These are phyloP conservation scores for Scolopax rusticola DNA, from an alignment of 2,797 vertebrate species.

Conservation along the genomic window DNA sequence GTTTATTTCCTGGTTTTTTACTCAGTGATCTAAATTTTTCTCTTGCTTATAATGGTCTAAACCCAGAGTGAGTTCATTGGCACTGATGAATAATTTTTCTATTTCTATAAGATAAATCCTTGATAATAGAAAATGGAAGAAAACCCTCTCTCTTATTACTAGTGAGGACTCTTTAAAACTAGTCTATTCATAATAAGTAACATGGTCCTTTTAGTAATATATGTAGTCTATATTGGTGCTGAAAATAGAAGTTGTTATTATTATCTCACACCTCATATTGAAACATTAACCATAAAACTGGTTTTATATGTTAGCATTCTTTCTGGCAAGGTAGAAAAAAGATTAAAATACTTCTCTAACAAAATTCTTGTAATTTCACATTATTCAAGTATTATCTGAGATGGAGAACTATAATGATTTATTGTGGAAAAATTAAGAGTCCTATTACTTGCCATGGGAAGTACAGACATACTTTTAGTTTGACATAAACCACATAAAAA, in stretches of 20 bases:
- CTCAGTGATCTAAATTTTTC: not conserved
- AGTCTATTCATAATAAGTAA: not conserved
- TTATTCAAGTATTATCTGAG: not conserved
- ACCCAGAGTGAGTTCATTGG: not conserved
- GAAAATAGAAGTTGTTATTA: conserved; percentile 25
- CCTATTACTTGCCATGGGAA: conserved; percentile 15
- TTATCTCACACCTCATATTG: not conserved
- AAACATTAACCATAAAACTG: conserved; percentile 21
- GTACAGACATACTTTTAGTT: conserved; percentile 18
- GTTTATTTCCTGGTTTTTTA: not conserved
- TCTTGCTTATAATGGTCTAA: not conserved
- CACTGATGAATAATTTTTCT: not conserved
- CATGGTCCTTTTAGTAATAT: not conserved
- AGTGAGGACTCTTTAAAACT: not conserved
- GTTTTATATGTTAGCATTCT: conserved; percentile 19
- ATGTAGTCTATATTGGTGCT: not conserved
- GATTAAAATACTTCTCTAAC: conserved; percentile 5
- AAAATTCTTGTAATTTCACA: conserved; percentile 18
- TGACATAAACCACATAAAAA: conserved; percentile 64
- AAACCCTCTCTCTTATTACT: not conserved
- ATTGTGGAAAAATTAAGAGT: conserved; percentile 47
- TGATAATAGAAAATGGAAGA: not conserved
- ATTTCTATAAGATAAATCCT: not conserved
- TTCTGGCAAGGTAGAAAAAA: conserved; percentile 17
- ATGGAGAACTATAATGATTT: conserved; percentile 15